Evolutionary conservation across 1,140 invertebrate genomes (phyloP), one percentile per base, ranked within the genome.

Genomic region (Pantala flavescens): DNA sequence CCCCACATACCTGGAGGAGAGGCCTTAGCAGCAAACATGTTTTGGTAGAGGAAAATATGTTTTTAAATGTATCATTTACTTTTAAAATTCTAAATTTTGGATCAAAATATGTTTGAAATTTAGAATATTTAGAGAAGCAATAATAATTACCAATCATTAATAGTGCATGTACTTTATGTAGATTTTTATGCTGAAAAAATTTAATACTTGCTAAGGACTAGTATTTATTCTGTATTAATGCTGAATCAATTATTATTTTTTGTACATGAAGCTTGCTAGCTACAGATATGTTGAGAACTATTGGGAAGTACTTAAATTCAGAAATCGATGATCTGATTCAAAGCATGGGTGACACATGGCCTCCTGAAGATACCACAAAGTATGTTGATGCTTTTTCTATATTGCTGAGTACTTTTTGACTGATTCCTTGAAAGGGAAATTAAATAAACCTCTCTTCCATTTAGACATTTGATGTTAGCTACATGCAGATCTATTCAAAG

Each of bases 401-500:
- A 14, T 63, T 21, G 12, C 49, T 63, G n/a, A 63, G 12, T 14
- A 63, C 9, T 49, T 49, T 49, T 9, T 63, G 49, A 63, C 3
- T 21, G 14, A 19, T 19, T 21, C n/a, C 49, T 19, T 3, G 49
- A 63, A 63, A 63, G 49, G 2, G 12, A 19, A 23, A 70, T 23
- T 74, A 23, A 11, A 70, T 19, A 5, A 19, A 49, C 16, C 23
- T 63, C 21, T 71, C 73, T 76, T 71, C 49, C 74, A 55, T 78
- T 82, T 78, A 86, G 87, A 78, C 86, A 89, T 78, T 81, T 84
- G 73, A 84, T 92, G 75, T 89, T 93, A 79, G 85, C 86, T 71
- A 84, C 91, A 43, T 93, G 92, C 76, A 87, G 94, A 55, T 88
- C 90, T 77, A 88, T 92, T 78, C 94, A 95, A 83, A 85, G 86